Evolutionary conservation across 2,888 invertebrate genomes (phyloP).

Genomic region (Heliconius charithonia): DNA sequence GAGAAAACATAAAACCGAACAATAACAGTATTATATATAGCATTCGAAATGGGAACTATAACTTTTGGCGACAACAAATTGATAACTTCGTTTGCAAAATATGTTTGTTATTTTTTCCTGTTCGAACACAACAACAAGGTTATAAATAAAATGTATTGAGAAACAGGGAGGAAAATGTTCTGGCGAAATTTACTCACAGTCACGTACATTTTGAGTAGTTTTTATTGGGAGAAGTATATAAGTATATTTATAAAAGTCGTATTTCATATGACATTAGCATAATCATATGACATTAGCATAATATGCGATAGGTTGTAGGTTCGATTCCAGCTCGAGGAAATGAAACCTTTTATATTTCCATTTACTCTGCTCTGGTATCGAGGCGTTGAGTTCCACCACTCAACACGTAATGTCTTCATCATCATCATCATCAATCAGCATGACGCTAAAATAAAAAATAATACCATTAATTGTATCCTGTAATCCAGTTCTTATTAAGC

Average conservation of each 20-base stretch:
- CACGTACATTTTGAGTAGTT: not conserved
- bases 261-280: not conserved
- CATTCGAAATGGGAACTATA: conserved; percentile 10
- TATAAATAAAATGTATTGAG: conserved; percentile 29
- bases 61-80: conserved; percentile 19
- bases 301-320: no score
- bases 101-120: conserved; percentile 25
- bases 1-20: not conserved
- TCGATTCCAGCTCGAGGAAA: no score
- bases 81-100: conserved; percentile 19
- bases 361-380: no score
- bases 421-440: no score
- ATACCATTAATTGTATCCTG: no score
- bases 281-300: no score
- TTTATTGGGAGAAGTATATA: not conserved
- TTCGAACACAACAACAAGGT: conserved; percentile 27
- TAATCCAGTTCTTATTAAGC: no score
- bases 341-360: no score
- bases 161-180: not conserved
- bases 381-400: no score
- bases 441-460: no score
- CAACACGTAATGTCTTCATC: no score
- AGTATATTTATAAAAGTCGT: no score
- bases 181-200: not conserved
- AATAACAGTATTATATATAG: not conserved